Conservation (phyloP, 2,113 vertebrate species). For the Cariama cristata region DNA sequence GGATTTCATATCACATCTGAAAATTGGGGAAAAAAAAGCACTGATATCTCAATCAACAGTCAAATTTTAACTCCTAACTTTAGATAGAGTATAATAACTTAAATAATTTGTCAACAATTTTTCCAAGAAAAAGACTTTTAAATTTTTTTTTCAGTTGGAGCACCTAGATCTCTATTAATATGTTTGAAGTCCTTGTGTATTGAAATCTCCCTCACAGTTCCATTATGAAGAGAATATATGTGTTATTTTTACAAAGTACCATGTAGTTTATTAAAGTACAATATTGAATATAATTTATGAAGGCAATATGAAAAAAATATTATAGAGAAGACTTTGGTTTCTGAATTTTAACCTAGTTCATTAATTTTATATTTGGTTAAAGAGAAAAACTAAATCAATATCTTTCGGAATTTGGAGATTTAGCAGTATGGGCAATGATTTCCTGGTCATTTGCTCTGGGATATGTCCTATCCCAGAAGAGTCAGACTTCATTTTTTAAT, state of each 20-base stretch:
- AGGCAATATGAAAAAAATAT: not conserved
- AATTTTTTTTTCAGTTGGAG: not conserved
- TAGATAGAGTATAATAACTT: not conserved
- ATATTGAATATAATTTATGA: not conserved
- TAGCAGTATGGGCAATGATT: not conserved
- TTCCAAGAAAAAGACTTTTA: rapidly evolving
- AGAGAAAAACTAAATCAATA: not conserved
- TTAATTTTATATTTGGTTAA: not conserved
- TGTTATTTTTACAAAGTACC: not conserved
- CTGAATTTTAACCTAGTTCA: not conserved
- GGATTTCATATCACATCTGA: not conserved
- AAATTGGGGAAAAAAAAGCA: not conserved
- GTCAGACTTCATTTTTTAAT: not conserved
- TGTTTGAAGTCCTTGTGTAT: rapidly evolving
- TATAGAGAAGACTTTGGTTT: not conserved
- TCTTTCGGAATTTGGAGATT: not conserved
- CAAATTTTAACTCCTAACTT: not conserved
- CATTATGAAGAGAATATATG: not conserved
- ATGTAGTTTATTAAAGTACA: not conserved
- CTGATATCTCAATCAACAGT: not conserved
- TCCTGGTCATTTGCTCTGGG: not conserved
- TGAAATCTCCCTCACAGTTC: not conserved
- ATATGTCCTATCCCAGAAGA: not conserved
- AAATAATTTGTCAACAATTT: not conserved
- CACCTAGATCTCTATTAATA: not conserved